phyloP scores from a whole-genome alignment of 2,888 invertebrate genomes.

The Linyphia triangularis region DNA sequence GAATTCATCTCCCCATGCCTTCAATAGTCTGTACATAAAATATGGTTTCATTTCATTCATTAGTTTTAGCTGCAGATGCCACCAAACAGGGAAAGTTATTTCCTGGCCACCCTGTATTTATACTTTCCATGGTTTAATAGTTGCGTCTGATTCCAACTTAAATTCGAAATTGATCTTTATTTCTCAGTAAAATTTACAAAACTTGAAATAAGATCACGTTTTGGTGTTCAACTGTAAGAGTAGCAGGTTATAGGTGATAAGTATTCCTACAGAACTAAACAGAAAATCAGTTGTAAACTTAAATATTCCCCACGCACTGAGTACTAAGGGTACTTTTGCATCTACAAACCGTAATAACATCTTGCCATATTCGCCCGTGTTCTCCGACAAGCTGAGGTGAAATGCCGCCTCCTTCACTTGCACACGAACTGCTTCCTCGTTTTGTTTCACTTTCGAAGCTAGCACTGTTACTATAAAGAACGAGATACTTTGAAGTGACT shows the following conservation, averaged over 20 bases:
- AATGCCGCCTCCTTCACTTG: not conserved
- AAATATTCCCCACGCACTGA: slow-evolving; percentile 14
- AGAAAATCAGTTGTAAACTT: not conserved
- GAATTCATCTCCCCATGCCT: no score
- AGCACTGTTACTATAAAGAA: not conserved
- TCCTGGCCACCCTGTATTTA: no score
- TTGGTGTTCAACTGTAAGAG: slow-evolving; percentile 4
- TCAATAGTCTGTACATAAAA: no score
- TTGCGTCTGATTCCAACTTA: no score
- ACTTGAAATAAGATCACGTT: no score
- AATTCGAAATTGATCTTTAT: no score
- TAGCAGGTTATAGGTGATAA: slow-evolving; percentile 4
- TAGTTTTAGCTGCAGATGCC: no score
- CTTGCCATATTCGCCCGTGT: not conserved
- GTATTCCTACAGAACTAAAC: not conserved
- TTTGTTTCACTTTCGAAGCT: not conserved
- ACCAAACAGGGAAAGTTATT: no score
- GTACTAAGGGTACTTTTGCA: not conserved
- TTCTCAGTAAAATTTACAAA: no score
- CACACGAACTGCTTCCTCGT: not conserved
- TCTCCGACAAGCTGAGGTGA: not conserved
- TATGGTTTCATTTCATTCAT: no score
- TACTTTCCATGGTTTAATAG: no score
- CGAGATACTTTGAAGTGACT: not conserved
- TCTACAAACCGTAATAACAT: not conserved